Evolutionary conservation across 2,113 vertebrate genomes (phyloP).

Genomic region (Ciconia maguari): DNA sequence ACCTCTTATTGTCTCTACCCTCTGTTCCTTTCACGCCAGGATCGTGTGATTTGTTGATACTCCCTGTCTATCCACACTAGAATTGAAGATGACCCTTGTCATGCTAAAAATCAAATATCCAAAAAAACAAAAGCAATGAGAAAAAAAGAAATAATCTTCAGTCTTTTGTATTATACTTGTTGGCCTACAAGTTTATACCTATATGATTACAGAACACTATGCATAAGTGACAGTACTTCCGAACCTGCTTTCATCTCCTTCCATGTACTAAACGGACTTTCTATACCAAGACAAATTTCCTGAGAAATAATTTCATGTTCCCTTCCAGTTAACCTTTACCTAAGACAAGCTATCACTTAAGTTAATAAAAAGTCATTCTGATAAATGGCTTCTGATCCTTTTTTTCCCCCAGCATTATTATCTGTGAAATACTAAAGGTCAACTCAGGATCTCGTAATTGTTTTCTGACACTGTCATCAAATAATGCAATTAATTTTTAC

Average conservation of each 20-base stretch:
- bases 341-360: neutral
- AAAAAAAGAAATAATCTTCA: neutral
- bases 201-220: neutral
- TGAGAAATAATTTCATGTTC: neutral
- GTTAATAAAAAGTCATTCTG: neutral
- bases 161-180: neutral
- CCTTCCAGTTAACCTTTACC: neutral
- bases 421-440: neutral
- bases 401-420: neutral
- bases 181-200: neutral
- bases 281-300: neutral
- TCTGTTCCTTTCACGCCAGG: neutral
- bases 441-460: neutral
- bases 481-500: neutral
- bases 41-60: neutral
- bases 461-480: neutral
- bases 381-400: neutral
- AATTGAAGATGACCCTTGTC: neutral
- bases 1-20: neutral
- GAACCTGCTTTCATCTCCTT: neutral
- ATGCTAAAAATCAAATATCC: neutral
- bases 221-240: neutral
- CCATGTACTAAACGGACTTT: neutral
- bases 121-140: neutral
- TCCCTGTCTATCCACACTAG: neutral